Evolutionary conservation across 2,888 invertebrate species (phyloP), one percentile per base, ranked within the genome.

Genomic region (Polydrusus tereticollis): DNA sequence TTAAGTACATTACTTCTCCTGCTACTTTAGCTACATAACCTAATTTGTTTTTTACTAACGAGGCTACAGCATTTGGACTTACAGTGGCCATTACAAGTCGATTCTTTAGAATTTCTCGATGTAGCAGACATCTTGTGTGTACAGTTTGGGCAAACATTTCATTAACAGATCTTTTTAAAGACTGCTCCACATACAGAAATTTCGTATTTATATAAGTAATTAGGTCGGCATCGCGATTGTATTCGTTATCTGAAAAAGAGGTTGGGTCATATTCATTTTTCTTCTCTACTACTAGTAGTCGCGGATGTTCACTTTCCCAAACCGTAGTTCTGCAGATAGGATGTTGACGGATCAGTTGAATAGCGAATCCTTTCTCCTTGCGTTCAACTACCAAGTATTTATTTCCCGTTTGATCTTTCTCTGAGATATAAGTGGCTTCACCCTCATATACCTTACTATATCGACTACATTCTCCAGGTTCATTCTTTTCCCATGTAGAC

Each of bases 91-190:
- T 29, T 6, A 50, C 2, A 4, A 68, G 36, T 29, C 68, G 21
- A 16, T 67, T 67, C 18, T 67, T 59, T 4, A 67, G 14, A 16
- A 62, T 45, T 23, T 62, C 45, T 45, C 62, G 16, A 14, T 58
- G n/a, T 16, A 58, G 14, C 18, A 33, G 26, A 16, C 62, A 62
- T 26, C 62, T 20, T 45, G 45, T 5, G n/a, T n/a, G n/a, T n/a
- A n/a, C n/a, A n/a, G n/a, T n/a, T n/a, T n/a, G n/a, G n/a, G 47
- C 18, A 14, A 16, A 63, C 45, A 63, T 47, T 6, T 14, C 16
- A 18, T 45, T 26, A 1, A 63, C 18, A 12, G 23, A n/a, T n/a
- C n/a, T n/a, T n/a, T n/a, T n/a, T n/a, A n/a, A n/a, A n/a, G n/a
- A n/a, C n/a, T n/a, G n/a, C n/a, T n/a, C n/a, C n/a, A n/a, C n/a